Evolutionary conservation across 2,797 vertebrate species (phyloP).

Genomic region (Microtus obscurus): DNA sequence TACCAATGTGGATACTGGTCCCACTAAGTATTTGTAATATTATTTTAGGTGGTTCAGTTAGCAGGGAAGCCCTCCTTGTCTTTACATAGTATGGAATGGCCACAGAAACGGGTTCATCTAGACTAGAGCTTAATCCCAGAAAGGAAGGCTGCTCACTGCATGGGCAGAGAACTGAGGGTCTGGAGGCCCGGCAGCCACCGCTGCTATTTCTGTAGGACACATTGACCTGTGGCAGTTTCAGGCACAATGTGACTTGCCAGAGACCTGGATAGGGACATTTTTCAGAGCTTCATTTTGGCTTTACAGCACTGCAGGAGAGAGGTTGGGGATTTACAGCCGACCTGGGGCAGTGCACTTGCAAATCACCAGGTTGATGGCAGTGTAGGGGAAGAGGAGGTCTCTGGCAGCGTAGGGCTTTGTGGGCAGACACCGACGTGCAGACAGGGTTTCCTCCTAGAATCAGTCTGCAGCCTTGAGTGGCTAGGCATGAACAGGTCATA

Average conservation of each 20-base stretch:
- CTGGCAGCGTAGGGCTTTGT: background rate
- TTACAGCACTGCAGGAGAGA: background rate
- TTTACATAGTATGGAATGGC: background rate
- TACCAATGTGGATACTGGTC: background rate
- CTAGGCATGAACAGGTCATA: background rate
- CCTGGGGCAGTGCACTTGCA: background rate
- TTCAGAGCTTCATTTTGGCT: background rate
- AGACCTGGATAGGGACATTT: background rate
- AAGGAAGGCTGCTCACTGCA: background rate
- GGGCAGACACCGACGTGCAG: too few species aligned
- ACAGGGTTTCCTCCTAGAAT: background rate
- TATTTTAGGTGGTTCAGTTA: constrained; percentile 24
- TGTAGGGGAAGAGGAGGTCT: background rate
- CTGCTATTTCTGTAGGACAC: background rate
- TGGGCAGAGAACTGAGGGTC: background rate
- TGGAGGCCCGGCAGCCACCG: background rate
- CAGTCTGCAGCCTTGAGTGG: background rate
- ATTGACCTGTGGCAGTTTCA: background rate
- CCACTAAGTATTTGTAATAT: background rate
- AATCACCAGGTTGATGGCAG: background rate
- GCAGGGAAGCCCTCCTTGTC: background rate
- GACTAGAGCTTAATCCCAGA: background rate
- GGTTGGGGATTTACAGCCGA: background rate
- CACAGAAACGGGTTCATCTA: background rate
- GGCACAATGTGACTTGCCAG: background rate